phyloP scores from a whole-genome alignment of 92 coral and sea anemone genomes.

The Pocillopora grandis region DNA sequence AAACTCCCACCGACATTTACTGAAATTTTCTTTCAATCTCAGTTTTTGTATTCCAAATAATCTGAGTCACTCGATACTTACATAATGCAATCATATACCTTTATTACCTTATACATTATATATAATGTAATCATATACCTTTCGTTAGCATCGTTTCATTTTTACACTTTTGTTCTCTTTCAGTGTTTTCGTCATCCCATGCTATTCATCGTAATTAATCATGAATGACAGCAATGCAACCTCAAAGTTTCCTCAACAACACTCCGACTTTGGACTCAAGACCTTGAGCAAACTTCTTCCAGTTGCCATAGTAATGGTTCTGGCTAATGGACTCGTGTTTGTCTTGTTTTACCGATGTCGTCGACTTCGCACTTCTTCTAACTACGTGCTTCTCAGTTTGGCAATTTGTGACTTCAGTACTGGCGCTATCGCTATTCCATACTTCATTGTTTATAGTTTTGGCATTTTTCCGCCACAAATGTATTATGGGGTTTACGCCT shows the following conservation, averaged over 20 bases:
- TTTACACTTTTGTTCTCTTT: not conserved
- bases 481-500: not conserved
- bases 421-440: constrained; percentile 2
- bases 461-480: not conserved
- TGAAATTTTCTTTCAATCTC: too few relatives aligned
- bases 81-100: too few relatives aligned
- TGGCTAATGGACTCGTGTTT: too few relatives aligned
- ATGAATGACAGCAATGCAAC: not conserved
- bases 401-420: not conserved
- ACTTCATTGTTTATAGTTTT: not conserved
- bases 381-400: not conserved
- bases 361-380: not conserved
- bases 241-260: not conserved
- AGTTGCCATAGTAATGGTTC: too few relatives aligned
- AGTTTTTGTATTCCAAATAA: too few relatives aligned
- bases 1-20: too few relatives aligned
- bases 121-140: too few relatives aligned
- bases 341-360: not conserved
- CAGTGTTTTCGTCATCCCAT: not conserved
- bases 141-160: too few relatives aligned
- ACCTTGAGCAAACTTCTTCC: too few relatives aligned
- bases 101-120: too few relatives aligned
- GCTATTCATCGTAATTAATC: not conserved
- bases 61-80: too few relatives aligned
- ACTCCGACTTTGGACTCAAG: not conserved